Conservation (phyloP, 2,888 invertebrate species). For the Deroplatys truncata region DNA sequence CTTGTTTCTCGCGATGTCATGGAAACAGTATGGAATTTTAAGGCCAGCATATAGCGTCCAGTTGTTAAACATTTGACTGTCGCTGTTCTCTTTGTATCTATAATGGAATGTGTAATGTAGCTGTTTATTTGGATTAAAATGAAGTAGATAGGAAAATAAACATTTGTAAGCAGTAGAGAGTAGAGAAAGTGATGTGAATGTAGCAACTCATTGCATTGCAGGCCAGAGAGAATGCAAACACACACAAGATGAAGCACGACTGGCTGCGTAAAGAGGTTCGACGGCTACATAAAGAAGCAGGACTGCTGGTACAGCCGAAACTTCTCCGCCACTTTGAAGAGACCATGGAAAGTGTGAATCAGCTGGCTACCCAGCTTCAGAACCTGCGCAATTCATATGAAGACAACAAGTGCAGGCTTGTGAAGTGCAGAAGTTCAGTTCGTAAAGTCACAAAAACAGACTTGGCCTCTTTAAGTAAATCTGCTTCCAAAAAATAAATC, state of each 20-base stretch:
- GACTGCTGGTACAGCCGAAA: conserved; percentile 49
- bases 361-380: conserved; percentile 2
- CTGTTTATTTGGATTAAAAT: no score
- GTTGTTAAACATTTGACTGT: no score
- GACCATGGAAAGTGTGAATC: background rate
- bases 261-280: conserved; percentile 44
- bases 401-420: background rate
- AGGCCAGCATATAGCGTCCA: no score
- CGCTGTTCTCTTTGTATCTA: no score
- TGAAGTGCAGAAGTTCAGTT: background rate
- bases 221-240: conserved; percentile 42
- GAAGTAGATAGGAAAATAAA: no score
- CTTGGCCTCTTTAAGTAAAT: background rate
- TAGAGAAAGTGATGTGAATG: no score
- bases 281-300: conserved; percentile 46
- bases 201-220: conserved; percentile 18
- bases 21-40: no score
- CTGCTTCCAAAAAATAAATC: no score
- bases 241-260: conserved; percentile 44
- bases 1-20: no score
- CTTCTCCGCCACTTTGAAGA: conserved; percentile 49
- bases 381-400: conserved; percentile 1
- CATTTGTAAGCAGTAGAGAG: no score
- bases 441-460: background rate
- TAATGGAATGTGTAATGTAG: no score